These are phyloP conservation scores for Heliopora coerulea DNA, from an alignment of 92 coral and sea anemone species.

Conservation along the genomic window DNA sequence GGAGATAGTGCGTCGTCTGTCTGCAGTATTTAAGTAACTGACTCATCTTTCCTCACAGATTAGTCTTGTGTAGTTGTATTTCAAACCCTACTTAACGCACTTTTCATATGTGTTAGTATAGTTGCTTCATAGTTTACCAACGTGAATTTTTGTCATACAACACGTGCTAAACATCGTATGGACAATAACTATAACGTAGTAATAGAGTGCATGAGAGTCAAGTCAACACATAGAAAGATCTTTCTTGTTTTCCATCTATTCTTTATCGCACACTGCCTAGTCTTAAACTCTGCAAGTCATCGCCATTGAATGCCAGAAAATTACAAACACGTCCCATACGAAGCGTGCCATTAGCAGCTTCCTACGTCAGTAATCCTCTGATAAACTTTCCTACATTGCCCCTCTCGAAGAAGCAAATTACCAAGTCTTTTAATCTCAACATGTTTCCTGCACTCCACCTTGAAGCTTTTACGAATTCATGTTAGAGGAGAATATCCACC, in stretches of 20 bases:
- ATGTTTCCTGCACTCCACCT: neutral
- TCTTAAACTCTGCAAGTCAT: too few species aligned
- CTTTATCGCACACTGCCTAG: too few species aligned
- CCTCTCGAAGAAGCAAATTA: neutral
- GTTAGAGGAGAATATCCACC: too few species aligned
- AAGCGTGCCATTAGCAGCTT: neutral
- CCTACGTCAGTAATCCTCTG: neutral
- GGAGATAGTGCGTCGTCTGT: neutral
- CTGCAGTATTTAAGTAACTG: neutral
- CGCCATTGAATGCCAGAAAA: too few species aligned
- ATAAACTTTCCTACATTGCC: neutral
- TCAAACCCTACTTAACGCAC: neutral
- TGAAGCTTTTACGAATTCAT: neutral
- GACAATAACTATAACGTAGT: too few species aligned
- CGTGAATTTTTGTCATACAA: too few species aligned
- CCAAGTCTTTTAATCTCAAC: neutral
- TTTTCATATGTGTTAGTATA: neutral
- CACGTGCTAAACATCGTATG: too few species aligned
- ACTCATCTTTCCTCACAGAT: slow-evolving; percentile 18
- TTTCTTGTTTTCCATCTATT: too few species aligned
- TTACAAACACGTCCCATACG: neutral
- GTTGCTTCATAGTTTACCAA: neutral
- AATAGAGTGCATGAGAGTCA: too few species aligned
- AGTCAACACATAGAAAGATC: too few species aligned
- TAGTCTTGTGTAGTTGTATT: slow-evolving; percentile 1